phyloP scores from a whole-genome alignment of 2,113 vertebrate species.

The Ammodytes marinus region DNA sequence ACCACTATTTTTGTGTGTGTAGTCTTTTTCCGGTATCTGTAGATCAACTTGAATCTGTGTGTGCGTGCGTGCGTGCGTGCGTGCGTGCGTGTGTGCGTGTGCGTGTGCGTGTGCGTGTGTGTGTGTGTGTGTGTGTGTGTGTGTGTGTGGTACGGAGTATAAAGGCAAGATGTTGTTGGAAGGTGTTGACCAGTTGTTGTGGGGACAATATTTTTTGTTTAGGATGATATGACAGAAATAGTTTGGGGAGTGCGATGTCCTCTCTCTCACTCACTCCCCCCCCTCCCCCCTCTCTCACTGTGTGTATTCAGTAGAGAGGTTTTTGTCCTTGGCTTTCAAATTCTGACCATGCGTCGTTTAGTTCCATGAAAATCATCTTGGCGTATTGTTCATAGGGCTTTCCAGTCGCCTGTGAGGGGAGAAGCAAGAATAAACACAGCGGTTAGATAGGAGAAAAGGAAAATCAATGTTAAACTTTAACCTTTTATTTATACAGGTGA shows the following conservation, averaged over 20 bases:
- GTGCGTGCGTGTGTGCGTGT: conserved; percentile 2
- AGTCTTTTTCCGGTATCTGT: conserved; percentile 73
- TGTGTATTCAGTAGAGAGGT: conserved; percentile 90
- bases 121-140: conserved; percentile 12
- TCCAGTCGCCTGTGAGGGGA: conserved; percentile 90
- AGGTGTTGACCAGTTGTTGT: conserved; percentile 41
- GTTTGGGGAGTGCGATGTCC: conserved; percentile 1
- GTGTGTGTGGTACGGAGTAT: conserved; percentile 62
- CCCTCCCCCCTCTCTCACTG: background rate
- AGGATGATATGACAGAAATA: conserved; percentile 40
- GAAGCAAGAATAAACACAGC: conserved; percentile 15
- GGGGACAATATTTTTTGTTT: conserved; percentile 40
- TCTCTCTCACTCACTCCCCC: conserved; percentile 8
- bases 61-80: background rate
- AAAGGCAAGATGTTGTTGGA: conserved; percentile 63
- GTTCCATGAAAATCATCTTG: conserved; percentile 99
- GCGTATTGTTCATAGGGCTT: conserved; percentile 99
- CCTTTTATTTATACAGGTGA: no score
- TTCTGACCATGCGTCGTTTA: conserved; percentile 99
- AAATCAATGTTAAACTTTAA: background rate
- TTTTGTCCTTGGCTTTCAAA: conserved; percentile 99
- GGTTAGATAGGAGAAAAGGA: background rate
- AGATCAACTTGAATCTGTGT: conserved; percentile 57
- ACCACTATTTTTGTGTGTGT: conserved; percentile 35
- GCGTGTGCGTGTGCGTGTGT: conserved; percentile 16